Evolutionary conservation across 2,888 invertebrate species (phyloP).

Genomic region (Xestobium rufovillosum): DNA sequence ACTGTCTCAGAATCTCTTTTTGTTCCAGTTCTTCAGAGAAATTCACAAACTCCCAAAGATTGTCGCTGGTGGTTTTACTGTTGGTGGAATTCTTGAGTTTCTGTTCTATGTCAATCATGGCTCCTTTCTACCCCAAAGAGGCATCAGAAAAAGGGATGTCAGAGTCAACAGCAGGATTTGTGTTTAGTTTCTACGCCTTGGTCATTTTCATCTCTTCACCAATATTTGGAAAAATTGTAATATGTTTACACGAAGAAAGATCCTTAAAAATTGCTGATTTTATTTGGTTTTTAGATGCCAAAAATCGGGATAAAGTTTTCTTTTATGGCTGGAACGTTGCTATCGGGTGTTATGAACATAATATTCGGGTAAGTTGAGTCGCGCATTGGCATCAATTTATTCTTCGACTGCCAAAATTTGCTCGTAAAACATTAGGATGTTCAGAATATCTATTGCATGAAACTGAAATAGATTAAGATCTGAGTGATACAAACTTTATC

Average conservation of each 20-base stretch:
- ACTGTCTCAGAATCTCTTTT: too few relatives aligned
- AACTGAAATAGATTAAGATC: too few relatives aligned
- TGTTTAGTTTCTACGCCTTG: conserved; percentile 70
- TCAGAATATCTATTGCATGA: too few relatives aligned
- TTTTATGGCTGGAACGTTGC: conserved; percentile 60
- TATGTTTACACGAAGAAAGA: conserved; percentile 40
- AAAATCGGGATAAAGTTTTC: conserved; percentile 62
- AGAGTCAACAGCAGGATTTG: conserved; percentile 60
- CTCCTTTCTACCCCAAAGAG: conserved; percentile 70
- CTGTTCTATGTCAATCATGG: conserved; percentile 71
- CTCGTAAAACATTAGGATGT: too few relatives aligned
- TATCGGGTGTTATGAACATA: conserved; percentile 62
- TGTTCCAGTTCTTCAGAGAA: conserved; percentile 44
- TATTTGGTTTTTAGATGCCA: conserved; percentile 51
- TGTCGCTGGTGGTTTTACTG: conserved; percentile 55
- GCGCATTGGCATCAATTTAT: too few relatives aligned
- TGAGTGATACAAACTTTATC: too few relatives aligned
- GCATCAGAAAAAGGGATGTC: conserved; percentile 64
- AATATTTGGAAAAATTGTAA: conserved; percentile 66
- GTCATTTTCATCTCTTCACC: conserved; percentile 67
- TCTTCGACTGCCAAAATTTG: too few relatives aligned
- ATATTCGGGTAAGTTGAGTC: conserved; percentile 65
- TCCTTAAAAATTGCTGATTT: conserved; percentile 10
- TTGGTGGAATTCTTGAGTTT: conserved; percentile 66
- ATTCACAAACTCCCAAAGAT: conserved; percentile 49